Base-by-base conservation (phyloP, 2,888 invertebrate species). In the Perizoma flavofasciatum region DNA sequence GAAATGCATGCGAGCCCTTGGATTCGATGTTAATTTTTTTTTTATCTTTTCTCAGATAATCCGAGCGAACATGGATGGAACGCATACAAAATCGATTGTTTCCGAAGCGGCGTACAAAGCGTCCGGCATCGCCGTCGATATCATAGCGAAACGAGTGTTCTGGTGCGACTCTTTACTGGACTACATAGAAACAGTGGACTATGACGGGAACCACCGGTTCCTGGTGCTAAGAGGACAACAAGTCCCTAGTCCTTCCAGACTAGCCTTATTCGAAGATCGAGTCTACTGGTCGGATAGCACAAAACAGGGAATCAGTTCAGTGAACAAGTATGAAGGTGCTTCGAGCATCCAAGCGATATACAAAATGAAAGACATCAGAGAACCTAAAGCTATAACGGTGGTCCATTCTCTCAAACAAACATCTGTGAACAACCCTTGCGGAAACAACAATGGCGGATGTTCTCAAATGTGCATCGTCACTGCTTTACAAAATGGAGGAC, bases 161-260 rank as follows among this genome's bases (percentile, higher is more conserved):
- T 99, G 99, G 98, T 98, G 98, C 76, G 99, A 99, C 83, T 97
- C 98, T 0, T 91, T 98, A 9, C 89, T 99, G 55, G 98, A 99
- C 88, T 98, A 98, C 81, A 98, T 99, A 66, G 98, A 99, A 80
- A 97, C 98, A 0, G 97, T 98, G 0, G 97, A 98, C 83, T 99
- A 99, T 84, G 95, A 97, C 53, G 98, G 98, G 0, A 93, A 94
- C 62, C 94, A 96, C 70, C 93, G 98, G 65, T 95, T 96, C 63
- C 93, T 97, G 81, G 95, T 97, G 0, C 89, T 97, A 4, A 88
- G 97, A 60, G 97, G 97, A 3, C 95, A 96, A 64, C 95, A 96
- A 65, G 97, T 98, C 0, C 98, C 98, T 4, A 96, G 96, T 52
- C 98, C 98, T 0, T 95, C 96, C 0, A 92, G 97, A 8, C 83